These are phyloP conservation scores for Todiramphus chloris DNA, from an alignment of 2,113 vertebrate species.

Conservation along the genomic window DNA sequence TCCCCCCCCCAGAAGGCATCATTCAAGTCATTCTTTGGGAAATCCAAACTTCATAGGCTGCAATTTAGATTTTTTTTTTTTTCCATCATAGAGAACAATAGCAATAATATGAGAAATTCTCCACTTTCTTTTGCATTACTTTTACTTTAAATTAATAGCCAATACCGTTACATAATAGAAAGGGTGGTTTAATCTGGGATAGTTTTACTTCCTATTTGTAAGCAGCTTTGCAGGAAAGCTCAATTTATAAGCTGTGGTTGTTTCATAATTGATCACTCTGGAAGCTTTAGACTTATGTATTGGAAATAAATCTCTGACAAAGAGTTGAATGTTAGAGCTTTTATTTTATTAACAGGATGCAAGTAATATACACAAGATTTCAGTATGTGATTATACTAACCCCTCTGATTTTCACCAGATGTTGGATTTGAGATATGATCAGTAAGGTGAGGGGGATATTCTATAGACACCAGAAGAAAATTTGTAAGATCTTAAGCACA, in stretches of 20 bases:
- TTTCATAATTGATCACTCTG: conserved; percentile 19
- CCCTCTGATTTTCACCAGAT: not conserved
- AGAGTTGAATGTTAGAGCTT: conserved; percentile 6
- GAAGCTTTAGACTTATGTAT: not conserved
- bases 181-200: not conserved
- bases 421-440: not conserved
- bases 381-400: not conserved
- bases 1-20: not conserved
- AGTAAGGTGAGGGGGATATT: not conserved
- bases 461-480: not conserved
- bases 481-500: not conserved
- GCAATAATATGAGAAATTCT: not conserved
- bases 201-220: not conserved
- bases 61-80: not conserved
- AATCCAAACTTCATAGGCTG: not conserved
- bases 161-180: not conserved
- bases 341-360: not conserved
- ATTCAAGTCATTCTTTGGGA: not conserved
- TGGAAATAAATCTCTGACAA: not conserved
- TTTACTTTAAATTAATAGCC: conserved; percentile 5
- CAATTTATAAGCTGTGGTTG: not conserved
- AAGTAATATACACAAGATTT: not conserved
- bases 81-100: not conserved
- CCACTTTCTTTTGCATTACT: not conserved
- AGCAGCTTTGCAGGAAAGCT: not conserved